Evolutionary conservation across 2,797 vertebrate genomes (phyloP).

Genomic region (Jordanella pulchra): DNA sequence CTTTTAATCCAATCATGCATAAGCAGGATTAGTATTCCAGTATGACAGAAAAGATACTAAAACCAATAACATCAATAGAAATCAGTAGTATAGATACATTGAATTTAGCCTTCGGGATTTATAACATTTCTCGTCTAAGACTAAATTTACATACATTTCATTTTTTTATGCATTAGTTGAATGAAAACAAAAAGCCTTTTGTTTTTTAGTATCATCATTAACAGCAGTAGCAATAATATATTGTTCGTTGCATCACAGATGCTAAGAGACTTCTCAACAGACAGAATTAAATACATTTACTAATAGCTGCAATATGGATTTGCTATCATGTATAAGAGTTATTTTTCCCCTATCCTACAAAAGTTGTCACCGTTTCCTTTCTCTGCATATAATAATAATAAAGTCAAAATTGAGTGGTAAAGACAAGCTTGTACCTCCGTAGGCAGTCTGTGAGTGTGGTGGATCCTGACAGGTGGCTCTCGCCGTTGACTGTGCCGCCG

Average conservation of each 20-base stretch:
- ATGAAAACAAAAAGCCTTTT: too few relatives aligned
- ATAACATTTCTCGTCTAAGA: not conserved
- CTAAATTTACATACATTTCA: too few relatives aligned
- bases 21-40: constrained; percentile 3
- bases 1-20: constrained; percentile 1
- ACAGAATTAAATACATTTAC: not conserved
- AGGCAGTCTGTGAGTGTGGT: constrained; percentile 98
- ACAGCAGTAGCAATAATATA: too few relatives aligned
- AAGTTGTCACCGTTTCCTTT: not conserved
- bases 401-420: not conserved
- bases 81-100: not conserved
- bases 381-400: not conserved
- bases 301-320: not conserved
- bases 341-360: too few relatives aligned
- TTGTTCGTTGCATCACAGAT: not conserved
- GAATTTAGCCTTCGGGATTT: not conserved
- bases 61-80: not conserved
- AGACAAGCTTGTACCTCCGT: constrained; percentile 82
- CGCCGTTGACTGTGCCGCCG: constrained; percentile 92
- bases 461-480: constrained; percentile 91
- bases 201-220: too few relatives aligned
- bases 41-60: constrained; percentile 9
- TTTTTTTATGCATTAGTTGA: not conserved
- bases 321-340: not conserved
- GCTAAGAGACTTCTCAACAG: not conserved